Conservation (phyloP, 2,113 vertebrate genomes). For the Seriola aureovittata region DNA sequence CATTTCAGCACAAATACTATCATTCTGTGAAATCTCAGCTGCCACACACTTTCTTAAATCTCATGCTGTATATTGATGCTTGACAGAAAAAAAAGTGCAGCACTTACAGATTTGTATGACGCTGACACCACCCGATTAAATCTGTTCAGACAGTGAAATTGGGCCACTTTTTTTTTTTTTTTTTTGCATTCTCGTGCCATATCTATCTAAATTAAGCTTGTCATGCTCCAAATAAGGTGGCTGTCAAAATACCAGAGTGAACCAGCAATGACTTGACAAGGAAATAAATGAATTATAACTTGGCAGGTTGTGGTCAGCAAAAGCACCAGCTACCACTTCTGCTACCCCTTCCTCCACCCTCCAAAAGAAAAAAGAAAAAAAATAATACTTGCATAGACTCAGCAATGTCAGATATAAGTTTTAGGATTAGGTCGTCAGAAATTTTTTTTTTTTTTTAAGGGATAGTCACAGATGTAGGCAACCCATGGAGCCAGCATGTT, state of each 20-base stretch:
- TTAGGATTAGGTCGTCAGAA: slow-evolving; percentile 52
- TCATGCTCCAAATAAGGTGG: slow-evolving; percentile 73
- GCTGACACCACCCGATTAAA: slow-evolving; percentile 73
- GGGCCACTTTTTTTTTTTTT: slow-evolving; percentile 41
- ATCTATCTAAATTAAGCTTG: slow-evolving; percentile 79
- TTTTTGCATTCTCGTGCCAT: slow-evolving; percentile 43
- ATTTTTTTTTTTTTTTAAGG: background rate
- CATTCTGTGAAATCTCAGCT: slow-evolving; percentile 41
- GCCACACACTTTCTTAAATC: slow-evolving; percentile 19
- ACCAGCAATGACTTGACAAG: slow-evolving; percentile 63
- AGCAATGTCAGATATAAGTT: slow-evolving; percentile 56
- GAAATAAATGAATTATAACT: slow-evolving; percentile 78
- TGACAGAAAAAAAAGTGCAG: slow-evolving; percentile 64
- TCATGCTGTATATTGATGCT: slow-evolving; percentile 30
- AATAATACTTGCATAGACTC: slow-evolving; percentile 45
- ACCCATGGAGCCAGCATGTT: slow-evolving; percentile 12
- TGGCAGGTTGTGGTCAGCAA: slow-evolving; percentile 72
- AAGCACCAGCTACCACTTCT: slow-evolving; percentile 25
- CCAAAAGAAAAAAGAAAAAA: slow-evolving; percentile 4
- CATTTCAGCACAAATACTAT: slow-evolving; percentile 39
- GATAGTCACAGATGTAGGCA: slow-evolving; percentile 24
- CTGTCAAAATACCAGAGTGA: slow-evolving; percentile 74
- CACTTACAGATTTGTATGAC: slow-evolving; percentile 66
- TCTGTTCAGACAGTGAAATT: slow-evolving; percentile 66
- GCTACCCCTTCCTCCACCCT: slow-evolving; percentile 3